Percentiles rank a stretch among this genome's conserved stretches.
phyloP scores from a whole-genome alignment of 2,797 vertebrate species.

The Acanthornis magna region DNA sequence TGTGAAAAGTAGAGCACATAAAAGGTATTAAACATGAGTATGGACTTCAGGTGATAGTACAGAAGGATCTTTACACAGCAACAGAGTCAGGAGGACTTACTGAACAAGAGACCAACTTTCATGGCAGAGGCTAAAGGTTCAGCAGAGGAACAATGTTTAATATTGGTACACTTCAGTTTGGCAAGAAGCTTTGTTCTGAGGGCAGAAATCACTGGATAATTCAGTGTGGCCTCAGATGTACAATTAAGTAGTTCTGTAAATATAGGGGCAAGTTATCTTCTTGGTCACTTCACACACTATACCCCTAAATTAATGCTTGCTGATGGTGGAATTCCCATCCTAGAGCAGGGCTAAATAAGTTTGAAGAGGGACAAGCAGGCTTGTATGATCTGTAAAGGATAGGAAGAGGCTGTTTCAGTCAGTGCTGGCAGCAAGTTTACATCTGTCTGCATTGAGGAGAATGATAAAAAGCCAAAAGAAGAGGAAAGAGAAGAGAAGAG shows the following conservation, averaged over 20 bases:
- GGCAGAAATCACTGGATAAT: not conserved
- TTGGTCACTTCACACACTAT: not conserved
- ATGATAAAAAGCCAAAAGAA: not conserved
- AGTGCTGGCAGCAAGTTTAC: not conserved
- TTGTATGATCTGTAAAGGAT: not conserved
- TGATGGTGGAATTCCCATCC: not conserved
- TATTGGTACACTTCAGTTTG: not conserved
- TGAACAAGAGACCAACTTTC: not conserved
- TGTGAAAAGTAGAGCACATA: not conserved
- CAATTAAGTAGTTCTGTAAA: not conserved
- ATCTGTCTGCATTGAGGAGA: not conserved
- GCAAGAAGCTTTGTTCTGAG: not conserved
- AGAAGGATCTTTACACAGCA: not conserved
- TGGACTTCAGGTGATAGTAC: not conserved
- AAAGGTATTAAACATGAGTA: not conserved
- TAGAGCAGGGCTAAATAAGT: not conserved
- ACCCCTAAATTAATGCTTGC: not conserved
- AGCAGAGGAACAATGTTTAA: not conserved
- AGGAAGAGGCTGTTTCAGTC: not conserved
- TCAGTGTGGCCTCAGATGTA: not conserved
- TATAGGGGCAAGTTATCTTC: not conserved
- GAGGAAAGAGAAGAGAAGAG: not conserved
- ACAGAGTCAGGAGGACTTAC: not conserved
- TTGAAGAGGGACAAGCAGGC: not conserved
- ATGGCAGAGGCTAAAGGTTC: not conserved